Conservation (phyloP, 2,888 invertebrate species). For the Eristalis arbustorum region DNA sequence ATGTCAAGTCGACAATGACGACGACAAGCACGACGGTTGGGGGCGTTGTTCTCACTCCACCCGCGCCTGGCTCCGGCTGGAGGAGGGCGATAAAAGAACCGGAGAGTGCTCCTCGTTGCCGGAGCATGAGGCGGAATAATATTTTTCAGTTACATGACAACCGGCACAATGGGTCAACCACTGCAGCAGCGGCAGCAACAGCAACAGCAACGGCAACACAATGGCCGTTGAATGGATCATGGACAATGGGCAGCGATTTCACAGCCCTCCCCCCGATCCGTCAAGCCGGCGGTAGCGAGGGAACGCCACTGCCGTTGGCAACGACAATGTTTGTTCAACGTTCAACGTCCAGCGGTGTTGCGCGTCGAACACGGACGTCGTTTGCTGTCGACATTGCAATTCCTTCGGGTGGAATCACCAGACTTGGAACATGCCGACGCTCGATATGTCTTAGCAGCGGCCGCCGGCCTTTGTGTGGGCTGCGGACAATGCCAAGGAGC, state of each 20-base stretch:
- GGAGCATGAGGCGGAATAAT: conserved; percentile 60
- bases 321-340: conserved; percentile 53
- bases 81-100: conserved; percentile 28
- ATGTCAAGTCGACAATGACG: conserved; percentile 64
- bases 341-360: conserved; percentile 50
- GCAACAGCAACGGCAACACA: conserved; percentile 36
- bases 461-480: conserved; percentile 1
- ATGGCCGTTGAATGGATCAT: conserved; percentile 14
- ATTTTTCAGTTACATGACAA: conserved; percentile 69
- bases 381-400: conserved; percentile 46
- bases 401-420: conserved; percentile 59
- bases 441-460: neutral
- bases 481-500: conserved; percentile 52
- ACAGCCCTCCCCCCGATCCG: neutral
- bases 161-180: conserved; percentile 70
- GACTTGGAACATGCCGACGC: conserved; percentile 36
- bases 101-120: conserved; percentile 43
- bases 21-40: conserved; percentile 30
- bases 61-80: neutral
- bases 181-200: conserved; percentile 32
- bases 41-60: conserved; percentile 33
- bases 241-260: conserved; percentile 53
- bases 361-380: conserved; percentile 39
- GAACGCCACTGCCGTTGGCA: conserved; percentile 36
- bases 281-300: neutral